Conservation (phyloP, 1,140 invertebrate genomes). For the Ceratoteleas bidentatus region DNA sequence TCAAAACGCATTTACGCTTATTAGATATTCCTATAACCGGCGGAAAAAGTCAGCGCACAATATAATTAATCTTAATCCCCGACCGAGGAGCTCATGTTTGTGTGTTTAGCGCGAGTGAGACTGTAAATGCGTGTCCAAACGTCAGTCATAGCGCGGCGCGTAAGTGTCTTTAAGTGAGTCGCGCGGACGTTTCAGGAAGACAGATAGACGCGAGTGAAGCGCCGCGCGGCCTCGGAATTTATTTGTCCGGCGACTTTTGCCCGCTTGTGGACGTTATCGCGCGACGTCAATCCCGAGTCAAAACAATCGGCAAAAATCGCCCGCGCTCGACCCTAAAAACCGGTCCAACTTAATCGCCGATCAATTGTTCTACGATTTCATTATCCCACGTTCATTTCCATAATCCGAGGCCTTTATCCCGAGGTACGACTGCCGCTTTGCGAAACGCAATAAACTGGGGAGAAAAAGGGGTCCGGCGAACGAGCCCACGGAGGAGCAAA, state of each 20-base stretch:
- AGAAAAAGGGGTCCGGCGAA: no score
- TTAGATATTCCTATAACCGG: conserved; percentile 53
- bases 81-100: conserved; percentile 45
- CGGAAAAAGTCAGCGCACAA: conserved; percentile 51
- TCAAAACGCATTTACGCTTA: conserved; percentile 50
- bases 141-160: conserved; percentile 61
- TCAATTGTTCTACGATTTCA: neutral
- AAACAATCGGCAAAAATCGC: neutral
- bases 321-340: neutral
- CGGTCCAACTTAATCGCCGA: no score
- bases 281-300: conserved; percentile 21
- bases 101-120: conserved; percentile 62
- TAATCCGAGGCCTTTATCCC: conserved; percentile 25
- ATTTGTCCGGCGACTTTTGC: conserved; percentile 55
- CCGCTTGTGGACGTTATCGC: conserved; percentile 41
- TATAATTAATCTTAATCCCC: conserved; percentile 66
- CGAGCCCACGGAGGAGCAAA: conserved; percentile 1
- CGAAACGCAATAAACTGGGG: conserved; percentile 47
- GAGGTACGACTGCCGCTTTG: conserved; percentile 41
- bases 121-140: conserved; percentile 65
- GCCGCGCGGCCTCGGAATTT: conserved; percentile 57
- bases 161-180: conserved; percentile 62
- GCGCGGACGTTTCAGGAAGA: conserved; percentile 65
- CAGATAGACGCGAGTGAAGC: conserved; percentile 59
- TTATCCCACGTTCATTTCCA: conserved; percentile 12